These are phyloP conservation scores for Endotricha flammealis DNA, from an alignment of 2,888 invertebrate genomes.

Conservation along the genomic window DNA sequence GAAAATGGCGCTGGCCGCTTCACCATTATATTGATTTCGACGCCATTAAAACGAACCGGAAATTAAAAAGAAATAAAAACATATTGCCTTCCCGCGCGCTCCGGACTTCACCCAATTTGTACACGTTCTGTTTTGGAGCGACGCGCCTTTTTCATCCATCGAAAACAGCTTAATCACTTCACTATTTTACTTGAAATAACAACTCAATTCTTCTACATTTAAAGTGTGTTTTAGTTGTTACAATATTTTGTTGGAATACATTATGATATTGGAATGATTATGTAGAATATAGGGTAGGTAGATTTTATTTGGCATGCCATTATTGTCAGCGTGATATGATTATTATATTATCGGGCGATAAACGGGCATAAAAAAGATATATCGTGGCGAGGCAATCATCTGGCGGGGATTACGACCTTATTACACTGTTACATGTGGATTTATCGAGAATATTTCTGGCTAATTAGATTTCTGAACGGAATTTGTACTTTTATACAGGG, in stretches of 20 bases:
- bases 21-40: slow-evolving; percentile 76
- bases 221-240: not conserved
- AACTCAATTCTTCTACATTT: slow-evolving; percentile 16
- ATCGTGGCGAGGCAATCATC: slow-evolving; percentile 65
- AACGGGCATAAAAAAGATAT: slow-evolving; percentile 73
- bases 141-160: slow-evolving; percentile 35
- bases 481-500: slow-evolving; percentile 4
- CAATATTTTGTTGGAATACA: not conserved
- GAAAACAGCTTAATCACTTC: slow-evolving; percentile 34
- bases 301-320: slow-evolving; percentile 75
- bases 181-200: slow-evolving; percentile 19
- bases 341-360: slow-evolving; percentile 76
- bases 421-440: slow-evolving; percentile 64
- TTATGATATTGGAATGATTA: slow-evolving; percentile 29
- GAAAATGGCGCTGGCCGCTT: slow-evolving; percentile 64
- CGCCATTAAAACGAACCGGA: slow-evolving; percentile 76
- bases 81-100: slow-evolving; percentile 74
- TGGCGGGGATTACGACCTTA: slow-evolving; percentile 62
- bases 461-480: slow-evolving; percentile 41
- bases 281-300: slow-evolving; percentile 64
- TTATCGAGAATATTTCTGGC: slow-evolving; percentile 55
- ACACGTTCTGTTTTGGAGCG: slow-evolving; percentile 66
- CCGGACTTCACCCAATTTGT: slow-evolving; percentile 74
- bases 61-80: slow-evolving; percentile 77
- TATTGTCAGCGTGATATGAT: slow-evolving; percentile 74